Conservation (phyloP, 2,888 invertebrate genomes). For the Cheilosia soror region DNA sequence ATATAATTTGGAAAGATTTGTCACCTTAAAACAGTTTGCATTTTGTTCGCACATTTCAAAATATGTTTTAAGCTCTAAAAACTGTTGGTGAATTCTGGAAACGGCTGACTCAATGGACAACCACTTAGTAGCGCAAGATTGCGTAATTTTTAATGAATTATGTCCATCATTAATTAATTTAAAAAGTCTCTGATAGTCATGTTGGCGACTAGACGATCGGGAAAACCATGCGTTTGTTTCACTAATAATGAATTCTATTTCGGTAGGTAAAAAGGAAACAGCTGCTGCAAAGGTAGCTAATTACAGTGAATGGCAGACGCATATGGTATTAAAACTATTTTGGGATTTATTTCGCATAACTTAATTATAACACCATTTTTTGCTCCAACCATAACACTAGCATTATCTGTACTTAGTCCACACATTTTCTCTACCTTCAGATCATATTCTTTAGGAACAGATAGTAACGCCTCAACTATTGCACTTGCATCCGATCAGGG, state of each 20-base stretch:
- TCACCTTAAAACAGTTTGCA: background rate
- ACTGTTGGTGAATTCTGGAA: slow-evolving; percentile 3
- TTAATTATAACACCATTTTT: slow-evolving; percentile 23
- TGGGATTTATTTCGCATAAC: slow-evolving; percentile 23
- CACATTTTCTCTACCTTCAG: background rate
- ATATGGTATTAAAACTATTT: slow-evolving; percentile 46
- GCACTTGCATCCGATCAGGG: too few species aligned
- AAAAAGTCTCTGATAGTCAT: background rate
- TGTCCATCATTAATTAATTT: slow-evolving; percentile 12
- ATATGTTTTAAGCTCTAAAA: background rate
- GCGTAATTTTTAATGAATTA: slow-evolving; percentile 16
- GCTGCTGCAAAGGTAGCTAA: slow-evolving; percentile 41
- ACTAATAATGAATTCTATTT: background rate
- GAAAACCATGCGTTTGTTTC: slow-evolving; percentile 7
- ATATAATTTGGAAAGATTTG: background rate
- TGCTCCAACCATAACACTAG: slow-evolving; percentile 35
- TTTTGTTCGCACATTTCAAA: background rate
- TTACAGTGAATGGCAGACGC: slow-evolving; percentile 49
- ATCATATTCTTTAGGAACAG: background rate
- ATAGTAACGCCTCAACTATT: background rate
- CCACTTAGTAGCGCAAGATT: background rate
- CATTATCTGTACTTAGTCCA: slow-evolving; percentile 54
- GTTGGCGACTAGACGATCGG: slow-evolving; percentile 6
- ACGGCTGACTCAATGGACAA: slow-evolving; percentile 16
- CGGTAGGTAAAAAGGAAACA: background rate